A percentile compares a stretch with the other conserved stretches of the same genome.
Conservation (phyloP, 2,888 invertebrate species). For the Habroteleia sp. region DNA sequence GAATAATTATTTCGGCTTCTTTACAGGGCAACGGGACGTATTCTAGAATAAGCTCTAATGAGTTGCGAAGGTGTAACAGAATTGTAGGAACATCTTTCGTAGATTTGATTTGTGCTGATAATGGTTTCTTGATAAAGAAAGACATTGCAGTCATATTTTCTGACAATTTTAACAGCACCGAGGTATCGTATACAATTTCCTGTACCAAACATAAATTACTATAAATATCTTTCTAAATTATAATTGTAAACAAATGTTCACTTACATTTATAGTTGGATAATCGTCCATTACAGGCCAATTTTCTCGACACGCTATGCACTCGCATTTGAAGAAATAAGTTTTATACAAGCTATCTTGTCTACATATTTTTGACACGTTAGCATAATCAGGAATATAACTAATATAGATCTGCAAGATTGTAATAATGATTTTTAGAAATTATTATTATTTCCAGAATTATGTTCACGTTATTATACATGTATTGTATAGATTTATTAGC, state of each 20-base stretch:
- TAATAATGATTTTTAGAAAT: not conserved
- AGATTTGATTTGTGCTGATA: slow-evolving; percentile 8
- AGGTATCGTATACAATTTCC: not conserved
- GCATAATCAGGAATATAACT: slow-evolving; percentile 30
- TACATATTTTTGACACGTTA: slow-evolving; percentile 4
- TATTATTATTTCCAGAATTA: not conserved
- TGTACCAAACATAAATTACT: not conserved
- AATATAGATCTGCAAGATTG: slow-evolving; percentile 22
- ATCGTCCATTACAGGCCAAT: slow-evolving; percentile 20
- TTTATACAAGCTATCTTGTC: slow-evolving; percentile 7
- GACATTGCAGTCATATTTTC: slow-evolving; percentile 1
- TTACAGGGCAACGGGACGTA: slow-evolving; percentile 12
- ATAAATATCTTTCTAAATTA: not conserved
- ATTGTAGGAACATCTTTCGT: slow-evolving; percentile 1
- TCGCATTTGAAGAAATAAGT: slow-evolving; percentile 22
- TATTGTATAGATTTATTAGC: too few relatives aligned
- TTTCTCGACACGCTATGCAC: slow-evolving; percentile 39
- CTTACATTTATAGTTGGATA: slow-evolving; percentile 18
- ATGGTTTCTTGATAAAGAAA: slow-evolving; percentile 1
- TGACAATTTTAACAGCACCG: not conserved
- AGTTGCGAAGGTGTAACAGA: slow-evolving; percentile 4
- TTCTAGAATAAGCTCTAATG: slow-evolving; percentile 5
- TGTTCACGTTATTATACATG: too few relatives aligned
- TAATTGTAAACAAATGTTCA: not conserved
- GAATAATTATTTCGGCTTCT: slow-evolving; percentile 23